Percentiles rank a stretch among this genome's conserved stretches.
Evolutionary conservation across 1,140 invertebrate species (phyloP).

Genomic region (Heliconius hermathena): DNA sequence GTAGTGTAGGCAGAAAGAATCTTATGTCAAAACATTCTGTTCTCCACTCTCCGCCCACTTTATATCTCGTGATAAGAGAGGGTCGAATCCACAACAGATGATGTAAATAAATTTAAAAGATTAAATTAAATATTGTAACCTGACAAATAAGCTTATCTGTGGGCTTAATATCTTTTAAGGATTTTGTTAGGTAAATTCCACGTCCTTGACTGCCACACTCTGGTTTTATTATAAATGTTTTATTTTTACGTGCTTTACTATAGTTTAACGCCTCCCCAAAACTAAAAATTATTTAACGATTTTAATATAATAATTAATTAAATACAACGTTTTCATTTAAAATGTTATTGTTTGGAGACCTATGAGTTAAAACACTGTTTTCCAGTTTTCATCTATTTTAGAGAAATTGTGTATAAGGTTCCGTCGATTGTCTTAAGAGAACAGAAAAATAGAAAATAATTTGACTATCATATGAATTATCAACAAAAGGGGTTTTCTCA

Average conservation of each 20-base stretch:
- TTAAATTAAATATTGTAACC: constrained; percentile 41
- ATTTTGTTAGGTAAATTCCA: constrained; percentile 92
- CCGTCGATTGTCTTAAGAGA: neutral
- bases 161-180: constrained; percentile 89
- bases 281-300: constrained; percentile 55
- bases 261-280: constrained; percentile 85
- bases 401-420: neutral
- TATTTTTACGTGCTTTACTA: constrained; percentile 85
- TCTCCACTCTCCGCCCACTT: too few species aligned
- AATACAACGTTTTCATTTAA: too few species aligned
- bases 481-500: too few species aligned
- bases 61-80: too few species aligned
- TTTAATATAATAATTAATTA: constrained; percentile 6
- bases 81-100: neutral
- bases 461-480: too few species aligned
- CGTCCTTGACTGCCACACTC: constrained; percentile 93
- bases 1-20: too few species aligned
- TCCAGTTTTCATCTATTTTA: neutral
- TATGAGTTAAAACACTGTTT: too few species aligned
- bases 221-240: constrained; percentile 94
- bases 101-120: neutral
- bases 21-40: too few species aligned
- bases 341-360: too few species aligned
- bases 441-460: too few species aligned
- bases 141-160: constrained; percentile 93